Percentiles rank a stretch among this genome's conserved stretches.
phyloP scores from a whole-genome alignment of 1,140 invertebrate genomes.

The Glossosoma conforme region DNA sequence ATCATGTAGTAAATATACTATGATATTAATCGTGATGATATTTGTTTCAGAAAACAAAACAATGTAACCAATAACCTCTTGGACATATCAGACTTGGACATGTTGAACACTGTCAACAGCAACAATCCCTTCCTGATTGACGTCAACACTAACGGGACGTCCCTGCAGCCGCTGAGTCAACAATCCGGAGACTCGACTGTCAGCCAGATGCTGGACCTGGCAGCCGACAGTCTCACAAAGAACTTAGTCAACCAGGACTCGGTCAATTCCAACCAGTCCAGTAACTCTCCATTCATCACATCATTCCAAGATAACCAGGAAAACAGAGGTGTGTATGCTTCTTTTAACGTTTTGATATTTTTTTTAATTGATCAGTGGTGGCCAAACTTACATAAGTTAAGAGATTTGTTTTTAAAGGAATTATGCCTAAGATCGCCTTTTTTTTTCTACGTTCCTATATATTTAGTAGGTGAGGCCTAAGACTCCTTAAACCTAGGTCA shows the following conservation, averaged over 20 bases:
- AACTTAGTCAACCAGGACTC: constrained; percentile 42
- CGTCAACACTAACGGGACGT: constrained; percentile 33
- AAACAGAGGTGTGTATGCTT: constrained; percentile 27
- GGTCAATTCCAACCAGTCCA: constrained; percentile 44
- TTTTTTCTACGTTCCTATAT: too few species aligned
- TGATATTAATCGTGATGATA: too few species aligned
- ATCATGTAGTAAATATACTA: too few species aligned
- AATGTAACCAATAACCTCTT: constrained; percentile 53
- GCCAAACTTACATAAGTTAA: too few species aligned
- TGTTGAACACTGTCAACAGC: constrained; percentile 54
- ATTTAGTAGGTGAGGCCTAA: too few species aligned
- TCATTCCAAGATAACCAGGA: constrained; percentile 33
- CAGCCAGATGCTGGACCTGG: constrained; percentile 31
- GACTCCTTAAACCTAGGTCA: too few species aligned
- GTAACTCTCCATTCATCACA: constrained; percentile 31
- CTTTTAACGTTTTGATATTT: too few species aligned
- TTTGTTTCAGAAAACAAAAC: constrained; percentile 48
- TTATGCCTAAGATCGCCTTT: too few species aligned
- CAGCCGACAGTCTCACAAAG: constrained; percentile 34
- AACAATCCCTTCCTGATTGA: constrained; percentile 43
- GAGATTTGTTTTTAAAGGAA: too few species aligned
- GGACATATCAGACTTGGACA: constrained; percentile 53
- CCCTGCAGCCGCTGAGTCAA: constrained; percentile 4
- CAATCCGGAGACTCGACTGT: background rate
- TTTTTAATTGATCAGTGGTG: too few species aligned